Evolutionary conservation across 2,797 vertebrate species (phyloP).

Genomic region (Sphenodon punctatus): DNA sequence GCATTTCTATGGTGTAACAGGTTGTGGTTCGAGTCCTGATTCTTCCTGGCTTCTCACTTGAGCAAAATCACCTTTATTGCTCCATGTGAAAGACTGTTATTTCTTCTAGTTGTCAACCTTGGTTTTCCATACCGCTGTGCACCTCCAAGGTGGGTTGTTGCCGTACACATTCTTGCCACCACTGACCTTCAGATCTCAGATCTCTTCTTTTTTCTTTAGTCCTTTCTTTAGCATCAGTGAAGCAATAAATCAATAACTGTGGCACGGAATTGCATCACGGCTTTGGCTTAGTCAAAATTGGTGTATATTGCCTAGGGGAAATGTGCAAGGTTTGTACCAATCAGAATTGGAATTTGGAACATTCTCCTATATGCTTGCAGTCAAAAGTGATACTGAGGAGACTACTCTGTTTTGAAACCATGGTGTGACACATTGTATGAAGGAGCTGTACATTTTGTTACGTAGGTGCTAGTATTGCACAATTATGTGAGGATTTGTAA

Average conservation of each 20-base stretch:
- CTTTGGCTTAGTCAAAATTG: background rate
- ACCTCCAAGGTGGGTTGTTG: background rate
- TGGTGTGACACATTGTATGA: background rate
- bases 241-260: background rate
- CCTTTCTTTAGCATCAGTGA: background rate
- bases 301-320: background rate
- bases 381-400: background rate
- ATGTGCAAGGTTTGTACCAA: background rate
- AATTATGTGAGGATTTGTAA: background rate
- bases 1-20: no score
- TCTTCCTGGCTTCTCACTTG: background rate
- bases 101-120: background rate
- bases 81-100: background rate
- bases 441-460: background rate
- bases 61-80: background rate
- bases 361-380: background rate
- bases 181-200: background rate
- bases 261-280: no score
- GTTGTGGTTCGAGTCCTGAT: background rate
- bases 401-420: background rate
- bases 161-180: rapidly evolving
- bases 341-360: background rate
- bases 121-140: rapidly evolving
- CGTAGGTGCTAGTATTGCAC: background rate
- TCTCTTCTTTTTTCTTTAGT: rapidly evolving